These are phyloP conservation scores for Drosophila anomalata DNA, from an alignment of 2,888 invertebrate genomes.

Conservation along the genomic window DNA sequence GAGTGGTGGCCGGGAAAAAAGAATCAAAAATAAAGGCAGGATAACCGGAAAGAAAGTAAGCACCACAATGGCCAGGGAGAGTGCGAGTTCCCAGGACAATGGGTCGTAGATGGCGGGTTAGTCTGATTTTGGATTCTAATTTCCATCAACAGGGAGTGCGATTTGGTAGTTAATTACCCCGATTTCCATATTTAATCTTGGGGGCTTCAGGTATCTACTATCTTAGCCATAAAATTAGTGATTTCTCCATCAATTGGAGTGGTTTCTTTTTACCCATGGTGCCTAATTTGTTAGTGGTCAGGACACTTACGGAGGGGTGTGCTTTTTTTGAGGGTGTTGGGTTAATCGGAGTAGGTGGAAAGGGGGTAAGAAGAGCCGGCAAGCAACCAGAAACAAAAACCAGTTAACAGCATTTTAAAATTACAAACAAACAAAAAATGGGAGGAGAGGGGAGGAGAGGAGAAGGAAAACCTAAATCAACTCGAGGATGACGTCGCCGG, in stretches of 20 bases:
- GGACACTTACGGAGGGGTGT: not conserved
- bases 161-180: too few relatives aligned
- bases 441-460: conserved; percentile 6
- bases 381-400: conserved; percentile 31
- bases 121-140: not conserved
- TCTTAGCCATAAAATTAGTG: too few relatives aligned
- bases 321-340: not conserved
- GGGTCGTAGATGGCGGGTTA: conserved; percentile 32
- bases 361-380: not conserved
- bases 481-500: conserved; percentile 42
- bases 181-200: too few relatives aligned
- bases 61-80: conserved; percentile 43
- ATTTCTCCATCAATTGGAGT: not conserved
- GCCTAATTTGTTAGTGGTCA: conserved; percentile 7
- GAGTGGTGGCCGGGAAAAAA: conserved; percentile 1
- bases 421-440: conserved; percentile 60
- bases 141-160: not conserved
- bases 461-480: conserved; percentile 59
- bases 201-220: too few relatives aligned
- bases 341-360: conserved; percentile 18
- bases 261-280: conserved; percentile 19
- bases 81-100: conserved; percentile 53
- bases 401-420: conserved; percentile 67
- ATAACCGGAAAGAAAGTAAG: conserved; percentile 19
- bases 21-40: conserved; percentile 18